Conservation (phyloP, 2,797 vertebrate species). For the Cynopterus sphinx region DNA sequence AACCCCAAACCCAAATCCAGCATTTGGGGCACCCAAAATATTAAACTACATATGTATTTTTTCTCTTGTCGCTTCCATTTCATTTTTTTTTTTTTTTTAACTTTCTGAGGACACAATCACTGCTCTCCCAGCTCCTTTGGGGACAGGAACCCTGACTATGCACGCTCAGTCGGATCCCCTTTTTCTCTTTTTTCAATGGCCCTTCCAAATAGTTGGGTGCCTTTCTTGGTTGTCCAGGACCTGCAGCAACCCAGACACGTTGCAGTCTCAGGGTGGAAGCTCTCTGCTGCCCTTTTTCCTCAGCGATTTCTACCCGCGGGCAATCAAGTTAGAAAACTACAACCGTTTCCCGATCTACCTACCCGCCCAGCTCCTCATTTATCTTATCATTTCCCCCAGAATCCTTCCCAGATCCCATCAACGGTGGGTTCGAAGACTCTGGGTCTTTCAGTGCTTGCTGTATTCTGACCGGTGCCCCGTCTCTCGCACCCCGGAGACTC, state of each 20-base stretch:
- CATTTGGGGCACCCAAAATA: background rate
- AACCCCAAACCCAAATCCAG: background rate
- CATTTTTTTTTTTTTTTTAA: background rate
- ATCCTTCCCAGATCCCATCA: background rate
- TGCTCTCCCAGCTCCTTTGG: background rate
- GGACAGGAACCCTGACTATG: background rate
- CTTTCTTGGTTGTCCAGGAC: background rate
- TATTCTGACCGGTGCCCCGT: background rate
- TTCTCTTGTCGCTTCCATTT: background rate
- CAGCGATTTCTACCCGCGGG: background rate
- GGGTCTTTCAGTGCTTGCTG: background rate
- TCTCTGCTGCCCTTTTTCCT: background rate
- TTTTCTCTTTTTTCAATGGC: background rate
- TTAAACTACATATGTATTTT: background rate
- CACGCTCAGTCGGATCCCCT: background rate
- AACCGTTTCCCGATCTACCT: background rate
- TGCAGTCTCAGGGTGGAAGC: background rate
- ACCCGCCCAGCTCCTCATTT: no score
- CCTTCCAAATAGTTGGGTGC: background rate
- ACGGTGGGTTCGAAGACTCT: background rate
- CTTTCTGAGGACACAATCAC: background rate
- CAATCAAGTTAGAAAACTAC: constrained; percentile 59
- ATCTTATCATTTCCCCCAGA: background rate
- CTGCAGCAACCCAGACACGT: background rate
- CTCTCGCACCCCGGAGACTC: background rate